Percentiles rank a stretch among this genome's conserved stretches.
These are phyloP conservation scores for Ameiurus melas DNA, from an alignment of 2,113 vertebrate genomes.

Conservation along the genomic window DNA sequence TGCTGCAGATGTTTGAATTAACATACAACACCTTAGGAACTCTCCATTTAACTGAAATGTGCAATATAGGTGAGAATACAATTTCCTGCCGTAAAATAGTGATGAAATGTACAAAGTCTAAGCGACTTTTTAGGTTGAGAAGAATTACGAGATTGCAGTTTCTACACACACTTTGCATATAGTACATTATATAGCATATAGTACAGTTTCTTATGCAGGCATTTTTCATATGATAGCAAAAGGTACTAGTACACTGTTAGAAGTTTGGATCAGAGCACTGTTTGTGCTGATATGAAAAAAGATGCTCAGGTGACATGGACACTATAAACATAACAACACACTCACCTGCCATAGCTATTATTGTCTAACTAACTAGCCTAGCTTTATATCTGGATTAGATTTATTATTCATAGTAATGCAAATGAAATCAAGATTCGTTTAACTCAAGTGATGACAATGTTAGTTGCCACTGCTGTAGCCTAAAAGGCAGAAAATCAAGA, in stretches of 20 bases:
- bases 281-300: not conserved
- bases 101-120: not conserved
- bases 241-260: not conserved
- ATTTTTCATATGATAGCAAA: not conserved
- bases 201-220: not conserved
- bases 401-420: not conserved
- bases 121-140: not conserved
- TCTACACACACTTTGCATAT: not conserved
- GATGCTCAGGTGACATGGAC: not conserved
- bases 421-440: not conserved
- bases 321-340: not conserved
- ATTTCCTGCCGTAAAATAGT: not conserved
- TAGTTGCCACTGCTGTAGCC: not conserved
- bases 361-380: not conserved
- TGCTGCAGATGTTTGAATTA: not conserved
- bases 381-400: not conserved
- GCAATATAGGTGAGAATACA: not conserved
- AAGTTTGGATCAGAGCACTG: not conserved
- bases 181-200: not conserved
- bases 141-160: not conserved
- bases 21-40: not conserved
- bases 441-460: not conserved
- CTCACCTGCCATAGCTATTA: not conserved
- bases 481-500: not conserved
- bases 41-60: not conserved